Conservation (phyloP, 2,797 vertebrate species). For the Coccyzus lansbergi region DNA sequence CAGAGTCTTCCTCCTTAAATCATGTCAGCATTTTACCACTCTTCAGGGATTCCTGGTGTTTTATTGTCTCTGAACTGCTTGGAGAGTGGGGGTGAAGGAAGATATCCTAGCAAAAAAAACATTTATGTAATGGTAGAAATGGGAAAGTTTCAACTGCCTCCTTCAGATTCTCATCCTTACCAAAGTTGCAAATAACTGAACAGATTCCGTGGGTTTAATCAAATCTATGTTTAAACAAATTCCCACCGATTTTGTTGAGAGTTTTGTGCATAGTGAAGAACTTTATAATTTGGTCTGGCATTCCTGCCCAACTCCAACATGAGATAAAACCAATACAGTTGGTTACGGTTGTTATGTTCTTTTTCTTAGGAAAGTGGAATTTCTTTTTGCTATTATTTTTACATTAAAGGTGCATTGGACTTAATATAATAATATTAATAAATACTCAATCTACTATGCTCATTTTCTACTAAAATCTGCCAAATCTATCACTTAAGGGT, state of each 20-base stretch:
- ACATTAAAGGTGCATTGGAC: constrained; percentile 1
- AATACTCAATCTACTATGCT: constrained; percentile 9
- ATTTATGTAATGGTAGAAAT: constrained; percentile 70
- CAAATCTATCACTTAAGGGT: neutral
- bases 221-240: constrained; percentile 55
- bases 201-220: constrained; percentile 42
- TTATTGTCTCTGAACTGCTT: constrained; percentile 83
- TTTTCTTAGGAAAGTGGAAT: constrained; percentile 43
- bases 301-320: neutral
- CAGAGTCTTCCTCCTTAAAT: constrained; percentile 84
- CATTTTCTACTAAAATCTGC: neutral
- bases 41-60: constrained; percentile 82
- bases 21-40: constrained; percentile 84
- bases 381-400: constrained; percentile 41
- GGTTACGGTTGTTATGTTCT: neutral
- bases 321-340: constrained; percentile 33
- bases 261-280: constrained; percentile 27
- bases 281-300: neutral
- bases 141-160: constrained; percentile 7
- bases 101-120: constrained; percentile 71
- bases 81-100: constrained; percentile 69
- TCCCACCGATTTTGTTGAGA: constrained; percentile 27
- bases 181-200: neutral
- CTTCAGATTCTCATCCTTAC: constrained; percentile 3
- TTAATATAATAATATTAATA: constrained; percentile 10